Evolutionary conservation across 1,140 invertebrate species (phyloP), one percentile per base, ranked within the genome.

Genomic region (Euura saliciscinereae): DNA sequence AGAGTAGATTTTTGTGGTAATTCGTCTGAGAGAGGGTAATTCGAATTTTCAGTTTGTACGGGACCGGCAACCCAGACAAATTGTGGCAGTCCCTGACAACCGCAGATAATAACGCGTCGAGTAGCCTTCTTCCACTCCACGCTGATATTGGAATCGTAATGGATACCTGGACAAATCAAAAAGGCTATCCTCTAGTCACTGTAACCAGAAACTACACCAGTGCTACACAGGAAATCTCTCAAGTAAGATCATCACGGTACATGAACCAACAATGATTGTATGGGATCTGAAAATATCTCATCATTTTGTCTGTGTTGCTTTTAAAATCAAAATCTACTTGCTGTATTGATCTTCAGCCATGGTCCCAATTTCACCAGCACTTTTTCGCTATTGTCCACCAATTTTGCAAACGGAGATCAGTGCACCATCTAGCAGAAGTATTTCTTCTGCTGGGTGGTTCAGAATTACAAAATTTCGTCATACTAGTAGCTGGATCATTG

Each of bases 111-210:
- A 89, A 28, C 86, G 91, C n/a, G 75, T 74, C 2, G 85, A 85
- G 73, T 83, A 84, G n/a, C 79, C 87, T 2, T 68, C 85, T 10
- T 45, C 78, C 3, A 8, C 73, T 13, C 5, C 68, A 66, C 43
- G 81, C 86, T 1, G 85, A 83, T 3, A 79, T 90, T 6, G 84
- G 84, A 43, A 77, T 86, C 0, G 88, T 92, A 71, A 91, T 93
- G 86, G 89, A 91, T 71, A 90, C 92, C 0, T 95, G 94, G 93
- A 91, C 91, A 1, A 82, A 91, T 44, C 91, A 94, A 79, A 91
- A 90, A 75, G 90, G 91, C 45, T 94, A 91, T 83, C 94, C 94
- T 0, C 76, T 94, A 2, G 77, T 95, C 10, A 92, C 83, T 6
- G 89, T 93, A 1, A 78, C 46, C 0, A 83, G 89, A 71, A 77